Percentiles rank a stretch among this genome's conserved stretches.
These are phyloP conservation scores for Merops nubicus DNA, from an alignment of 2,113 vertebrate species.

Conservation along the genomic window DNA sequence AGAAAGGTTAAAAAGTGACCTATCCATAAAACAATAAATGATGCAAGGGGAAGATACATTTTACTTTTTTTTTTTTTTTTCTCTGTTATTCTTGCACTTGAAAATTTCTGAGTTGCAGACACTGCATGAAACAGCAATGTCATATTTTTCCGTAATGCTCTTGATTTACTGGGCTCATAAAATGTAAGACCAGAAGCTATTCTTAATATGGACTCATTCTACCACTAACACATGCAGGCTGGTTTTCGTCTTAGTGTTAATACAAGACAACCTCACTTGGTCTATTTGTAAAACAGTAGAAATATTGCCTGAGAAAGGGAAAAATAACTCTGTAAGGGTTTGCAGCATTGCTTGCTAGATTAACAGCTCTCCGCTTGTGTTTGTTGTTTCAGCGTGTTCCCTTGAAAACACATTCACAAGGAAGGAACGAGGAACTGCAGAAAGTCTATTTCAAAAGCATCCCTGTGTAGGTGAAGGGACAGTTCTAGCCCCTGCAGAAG, in stretches of 20 bases:
- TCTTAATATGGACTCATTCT: conserved; percentile 21
- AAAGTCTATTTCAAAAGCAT: background rate
- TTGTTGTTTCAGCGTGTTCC: background rate
- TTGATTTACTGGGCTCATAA: conserved; percentile 33
- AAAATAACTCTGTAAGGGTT: background rate
- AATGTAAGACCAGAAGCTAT: conserved; percentile 26
- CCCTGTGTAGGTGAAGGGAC: background rate
- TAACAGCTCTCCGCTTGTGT: background rate
- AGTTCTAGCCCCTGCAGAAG: background rate
- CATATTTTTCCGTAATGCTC: background rate
- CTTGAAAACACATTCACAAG: background rate
- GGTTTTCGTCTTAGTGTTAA: background rate
- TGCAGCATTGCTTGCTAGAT: background rate
- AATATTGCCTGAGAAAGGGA: background rate
- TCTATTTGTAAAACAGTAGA: background rate
- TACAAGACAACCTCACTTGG: background rate
- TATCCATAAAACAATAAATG: background rate
- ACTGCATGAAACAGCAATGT: background rate
- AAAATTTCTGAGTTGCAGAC: background rate
- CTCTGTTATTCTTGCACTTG: background rate
- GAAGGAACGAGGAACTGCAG: background rate
- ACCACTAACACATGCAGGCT: background rate
- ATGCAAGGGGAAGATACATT: background rate
- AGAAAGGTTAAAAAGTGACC: background rate
- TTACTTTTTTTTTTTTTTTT: background rate